Conservation (phyloP, 2,113 vertebrate species). For the Phylloscopus whistleri region DNA sequence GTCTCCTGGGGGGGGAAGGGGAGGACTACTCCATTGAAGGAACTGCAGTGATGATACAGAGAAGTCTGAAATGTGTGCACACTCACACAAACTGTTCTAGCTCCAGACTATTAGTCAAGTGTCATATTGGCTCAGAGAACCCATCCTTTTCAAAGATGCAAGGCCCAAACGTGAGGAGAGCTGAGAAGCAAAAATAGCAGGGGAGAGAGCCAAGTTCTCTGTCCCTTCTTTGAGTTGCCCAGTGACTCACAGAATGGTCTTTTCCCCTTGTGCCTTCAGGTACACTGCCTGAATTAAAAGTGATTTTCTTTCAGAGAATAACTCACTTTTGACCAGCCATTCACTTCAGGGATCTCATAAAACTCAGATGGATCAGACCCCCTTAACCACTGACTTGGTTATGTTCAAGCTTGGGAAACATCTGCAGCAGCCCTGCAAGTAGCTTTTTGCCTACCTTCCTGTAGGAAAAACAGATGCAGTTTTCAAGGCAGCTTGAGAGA, state of each 20-base stretch:
- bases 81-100: background rate
- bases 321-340: background rate
- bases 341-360: background rate
- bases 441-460: background rate
- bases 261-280: background rate
- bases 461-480: background rate
- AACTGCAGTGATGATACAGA: slow-evolving; percentile 18
- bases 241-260: background rate
- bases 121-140: background rate
- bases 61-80: background rate
- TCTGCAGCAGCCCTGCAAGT: background rate
- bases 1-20: background rate
- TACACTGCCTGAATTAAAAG: background rate
- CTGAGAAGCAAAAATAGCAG: background rate
- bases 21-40: slow-evolving; percentile 40
- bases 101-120: background rate
- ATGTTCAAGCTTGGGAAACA: background rate
- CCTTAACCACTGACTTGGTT: background rate
- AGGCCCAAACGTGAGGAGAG: background rate
- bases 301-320: background rate
- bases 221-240: background rate
- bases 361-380: background rate
- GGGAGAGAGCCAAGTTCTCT: background rate
- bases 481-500: background rate
- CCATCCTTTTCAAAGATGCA: background rate